These are phyloP conservation scores for Empis stercorea DNA, from an alignment of 2,888 invertebrate species.

Conservation along the genomic window DNA sequence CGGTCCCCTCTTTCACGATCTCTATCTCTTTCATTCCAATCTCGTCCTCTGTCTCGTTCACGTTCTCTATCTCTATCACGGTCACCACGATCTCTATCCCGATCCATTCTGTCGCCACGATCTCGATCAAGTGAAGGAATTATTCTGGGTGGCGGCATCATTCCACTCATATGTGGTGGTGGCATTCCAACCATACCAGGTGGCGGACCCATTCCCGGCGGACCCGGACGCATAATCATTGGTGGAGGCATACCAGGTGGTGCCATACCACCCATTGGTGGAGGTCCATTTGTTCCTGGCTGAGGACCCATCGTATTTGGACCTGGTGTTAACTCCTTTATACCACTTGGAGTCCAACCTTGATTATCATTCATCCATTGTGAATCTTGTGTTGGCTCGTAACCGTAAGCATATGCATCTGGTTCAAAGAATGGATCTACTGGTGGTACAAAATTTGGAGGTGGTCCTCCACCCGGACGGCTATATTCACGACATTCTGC, in stretches of 20 bases:
- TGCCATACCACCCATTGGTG: slow-evolving; percentile 23
- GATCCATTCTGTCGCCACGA: slow-evolving; percentile 20
- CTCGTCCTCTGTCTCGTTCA: slow-evolving; percentile 28
- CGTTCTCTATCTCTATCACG: slow-evolving; percentile 16
- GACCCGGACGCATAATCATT: slow-evolving; percentile 20
- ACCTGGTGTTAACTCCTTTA: slow-evolving; percentile 56
- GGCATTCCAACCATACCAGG: slow-evolving; percentile 27
- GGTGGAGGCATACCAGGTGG: slow-evolving; percentile 28
- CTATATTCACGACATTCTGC: slow-evolving; percentile 81
- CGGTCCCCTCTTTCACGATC: slow-evolving; percentile 32
- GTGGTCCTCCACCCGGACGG: slow-evolving; percentile 39
- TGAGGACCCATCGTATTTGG: slow-evolving; percentile 30
- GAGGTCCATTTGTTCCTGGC: slow-evolving; percentile 12
- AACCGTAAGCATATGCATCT: slow-evolving; percentile 41
- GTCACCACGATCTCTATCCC: slow-evolving; percentile 29
- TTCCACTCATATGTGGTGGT: slow-evolving; percentile 23
- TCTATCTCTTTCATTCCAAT: slow-evolving; percentile 20
- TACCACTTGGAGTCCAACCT: slow-evolving; percentile 51
- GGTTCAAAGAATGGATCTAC: slow-evolving; percentile 36
- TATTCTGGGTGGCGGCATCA: slow-evolving; percentile 18
- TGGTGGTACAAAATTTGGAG: slow-evolving; percentile 35
- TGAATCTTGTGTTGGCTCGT: slow-evolving; percentile 60
- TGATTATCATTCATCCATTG: slow-evolving; percentile 50
- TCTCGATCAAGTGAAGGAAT: slow-evolving; percentile 14
- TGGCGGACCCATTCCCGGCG: slow-evolving; percentile 27